Evolutionary conservation across 2,888 invertebrate genomes (phyloP), one percentile per base, ranked within the genome.

Genomic region (Tinea pellionella): DNA sequence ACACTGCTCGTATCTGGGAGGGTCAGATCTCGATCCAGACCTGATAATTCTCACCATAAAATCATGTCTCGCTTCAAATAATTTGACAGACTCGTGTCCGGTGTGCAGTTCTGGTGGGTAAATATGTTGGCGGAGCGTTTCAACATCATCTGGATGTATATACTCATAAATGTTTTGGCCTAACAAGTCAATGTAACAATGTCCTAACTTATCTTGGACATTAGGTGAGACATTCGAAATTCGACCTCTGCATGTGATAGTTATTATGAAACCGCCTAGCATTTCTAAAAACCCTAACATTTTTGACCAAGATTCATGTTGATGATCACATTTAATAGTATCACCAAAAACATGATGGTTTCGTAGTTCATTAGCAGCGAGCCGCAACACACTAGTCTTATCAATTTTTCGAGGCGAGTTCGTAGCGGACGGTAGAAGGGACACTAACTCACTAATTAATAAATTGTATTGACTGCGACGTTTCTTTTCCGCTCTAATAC

Each of bases 401-500:
- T 97, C 97, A 72, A 96, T 91, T 71, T 94, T 92, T 66, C 95
- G 92, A 59, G 94, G 91, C 63, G 95, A 94, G 72, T 91, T 91
- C 53, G 94, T 91, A 61, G 96, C 93, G 77, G 94, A 91, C n/a
- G 96, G 94, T 65, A 97, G 92, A 70, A 96, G 89, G 55, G 91
- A 89, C 64, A 94, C 94, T 76, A 97, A 89, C 74, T 94, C 93
- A 62, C 91, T 90, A 68, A 98, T 96, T 74, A 93, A 93, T 30
- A 91, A 90, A 84, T 97, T 97, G 67, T 97, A 90, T 75, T 94
- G 94, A 77, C 96, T 96, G 61, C 97, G 90, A 37, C 97, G 91
- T 78, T 94, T 92, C 80, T 97, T 97, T 77, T 98, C 97, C 9
- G 96, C 96, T 72, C 92, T 90, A 73, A 97, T 97, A 63, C 97